Evolutionary conservation across 1,140 invertebrate species (phyloP).

Genomic region (Planococcus citri): DNA sequence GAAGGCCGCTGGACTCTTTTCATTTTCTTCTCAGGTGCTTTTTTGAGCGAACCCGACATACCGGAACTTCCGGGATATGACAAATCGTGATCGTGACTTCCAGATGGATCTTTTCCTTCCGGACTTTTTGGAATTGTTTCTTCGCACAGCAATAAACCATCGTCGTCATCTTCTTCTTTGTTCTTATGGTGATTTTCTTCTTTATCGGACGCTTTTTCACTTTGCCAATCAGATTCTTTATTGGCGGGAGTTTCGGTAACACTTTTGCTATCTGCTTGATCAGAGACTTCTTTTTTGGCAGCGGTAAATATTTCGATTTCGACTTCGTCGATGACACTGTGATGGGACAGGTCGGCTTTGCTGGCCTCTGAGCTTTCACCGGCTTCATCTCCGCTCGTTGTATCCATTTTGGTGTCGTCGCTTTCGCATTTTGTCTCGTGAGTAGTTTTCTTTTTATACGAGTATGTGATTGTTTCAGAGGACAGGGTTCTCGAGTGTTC

Average conservation of each 20-base stretch:
- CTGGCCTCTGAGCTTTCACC: neutral
- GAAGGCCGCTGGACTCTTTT: neutral
- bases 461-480: neutral
- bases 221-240: neutral
- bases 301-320: neutral
- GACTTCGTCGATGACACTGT: neutral
- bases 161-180: conserved; percentile 28
- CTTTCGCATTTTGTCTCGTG: neutral
- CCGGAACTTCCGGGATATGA: neutral
- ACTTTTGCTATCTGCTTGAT: neutral
- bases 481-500: neutral
- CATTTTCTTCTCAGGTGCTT: neutral
- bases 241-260: neutral
- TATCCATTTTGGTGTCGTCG: neutral
- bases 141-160: conserved; percentile 52
- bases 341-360: neutral
- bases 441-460: neutral
- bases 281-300: neutral
- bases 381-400: neutral
- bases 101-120: conserved; percentile 38
- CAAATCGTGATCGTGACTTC: conserved; percentile 19
- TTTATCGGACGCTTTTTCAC: neutral
- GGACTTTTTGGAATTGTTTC: conserved; percentile 78
- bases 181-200: neutral
- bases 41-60: neutral